A percentile compares a stretch with the other conserved stretches of the same genome.
phyloP scores from a whole-genome alignment of 2,888 invertebrate genomes.

The Hololepta plana region DNA sequence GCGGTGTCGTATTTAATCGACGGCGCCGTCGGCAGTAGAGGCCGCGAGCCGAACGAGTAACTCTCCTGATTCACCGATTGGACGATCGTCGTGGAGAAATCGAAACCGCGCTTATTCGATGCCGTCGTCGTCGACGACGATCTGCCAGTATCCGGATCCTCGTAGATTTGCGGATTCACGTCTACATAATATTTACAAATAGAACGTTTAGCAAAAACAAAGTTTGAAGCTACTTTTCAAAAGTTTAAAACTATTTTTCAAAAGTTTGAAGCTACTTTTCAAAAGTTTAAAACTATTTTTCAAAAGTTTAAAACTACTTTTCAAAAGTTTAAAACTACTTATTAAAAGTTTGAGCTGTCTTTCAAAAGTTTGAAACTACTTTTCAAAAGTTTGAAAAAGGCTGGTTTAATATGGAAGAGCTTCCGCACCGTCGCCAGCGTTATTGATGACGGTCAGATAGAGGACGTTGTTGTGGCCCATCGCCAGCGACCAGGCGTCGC shows the following conservation, averaged over 20 bases:
- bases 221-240: too few species aligned
- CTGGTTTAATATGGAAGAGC: constrained; percentile 13
- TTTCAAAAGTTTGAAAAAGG: constrained; percentile 14
- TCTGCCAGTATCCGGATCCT: too few species aligned
- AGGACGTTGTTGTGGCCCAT: constrained; percentile 41
- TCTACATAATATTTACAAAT: too few species aligned
- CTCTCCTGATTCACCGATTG: constrained; percentile 8
- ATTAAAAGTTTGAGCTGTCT: neutral
- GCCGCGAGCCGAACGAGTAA: constrained; percentile 11
- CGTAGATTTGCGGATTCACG: constrained; percentile 17
- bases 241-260: too few species aligned
- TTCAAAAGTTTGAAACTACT: too few species aligned
- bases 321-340: neutral
- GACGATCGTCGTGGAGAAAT: constrained; percentile 26
- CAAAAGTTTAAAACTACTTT: too few species aligned
- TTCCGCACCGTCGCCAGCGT: too few species aligned
- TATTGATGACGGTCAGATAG: constrained; percentile 40
- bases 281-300: too few species aligned
- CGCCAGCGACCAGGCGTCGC: constrained; percentile 56
- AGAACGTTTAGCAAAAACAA: too few species aligned
- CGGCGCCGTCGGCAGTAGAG: constrained; percentile 5
- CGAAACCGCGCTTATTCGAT: constrained; percentile 29
- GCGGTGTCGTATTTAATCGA: constrained; percentile 11
- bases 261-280: too few species aligned
- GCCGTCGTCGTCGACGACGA: constrained; percentile 9